Conservation (phyloP, 2,797 vertebrate genomes). For the Sciurus carolinensis region DNA sequence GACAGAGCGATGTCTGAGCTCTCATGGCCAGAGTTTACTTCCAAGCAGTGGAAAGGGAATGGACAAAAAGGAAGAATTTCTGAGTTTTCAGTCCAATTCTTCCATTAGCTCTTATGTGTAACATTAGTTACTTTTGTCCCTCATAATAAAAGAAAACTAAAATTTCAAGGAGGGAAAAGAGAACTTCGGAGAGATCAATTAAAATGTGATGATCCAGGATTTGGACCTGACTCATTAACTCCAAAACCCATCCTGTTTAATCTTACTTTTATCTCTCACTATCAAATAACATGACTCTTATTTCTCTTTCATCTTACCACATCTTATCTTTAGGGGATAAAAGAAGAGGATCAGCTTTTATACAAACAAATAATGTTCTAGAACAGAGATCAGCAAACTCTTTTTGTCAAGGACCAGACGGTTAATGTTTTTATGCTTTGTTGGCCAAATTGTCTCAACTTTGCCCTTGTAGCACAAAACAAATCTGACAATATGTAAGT, state of each 20-base stretch:
- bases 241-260: neutral
- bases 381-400: neutral
- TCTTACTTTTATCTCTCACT: neutral
- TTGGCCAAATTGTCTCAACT: neutral
- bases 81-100: neutral
- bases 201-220: neutral
- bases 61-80: neutral
- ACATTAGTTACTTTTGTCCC: neutral
- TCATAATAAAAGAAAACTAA: conserved; percentile 28
- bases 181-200: conserved; percentile 36
- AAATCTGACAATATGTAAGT: neutral
- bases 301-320: neutral
- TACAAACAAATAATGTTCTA: conserved; percentile 16
- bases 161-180: conserved; percentile 35
- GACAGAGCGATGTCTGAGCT: neutral
- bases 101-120: neutral
- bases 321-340: neutral
- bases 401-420: neutral
- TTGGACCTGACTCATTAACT: neutral
- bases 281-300: conserved; percentile 10
- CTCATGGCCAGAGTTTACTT: conserved; percentile 16
- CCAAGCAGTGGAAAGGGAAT: neutral
- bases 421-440: neutral
- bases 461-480: neutral
- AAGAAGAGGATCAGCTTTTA: neutral